These are phyloP conservation scores for Periphyllus acericola DNA, from an alignment of 2,888 invertebrate genomes.

Conservation along the genomic window DNA sequence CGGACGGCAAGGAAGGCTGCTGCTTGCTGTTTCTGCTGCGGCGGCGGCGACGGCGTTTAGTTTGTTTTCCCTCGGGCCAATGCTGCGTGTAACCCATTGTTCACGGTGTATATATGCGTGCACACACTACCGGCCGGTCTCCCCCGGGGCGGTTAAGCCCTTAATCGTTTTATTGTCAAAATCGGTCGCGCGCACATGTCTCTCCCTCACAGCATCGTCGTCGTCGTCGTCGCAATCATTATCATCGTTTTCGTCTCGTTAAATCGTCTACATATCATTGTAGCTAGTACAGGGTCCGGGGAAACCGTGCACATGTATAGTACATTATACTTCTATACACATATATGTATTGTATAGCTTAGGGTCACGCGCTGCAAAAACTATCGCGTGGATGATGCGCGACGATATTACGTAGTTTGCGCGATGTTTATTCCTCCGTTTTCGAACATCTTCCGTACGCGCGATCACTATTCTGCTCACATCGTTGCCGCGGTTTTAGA, in stretches of 20 bases:
- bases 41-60: slow-evolving; percentile 34
- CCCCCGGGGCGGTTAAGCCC: slow-evolving; percentile 35
- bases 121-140: neutral
- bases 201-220: neutral
- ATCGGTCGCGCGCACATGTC: neutral
- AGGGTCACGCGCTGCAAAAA: too few relatives aligned
- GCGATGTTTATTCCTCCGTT: neutral
- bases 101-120: neutral
- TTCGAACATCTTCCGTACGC: neutral
- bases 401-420: neutral
- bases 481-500: neutral
- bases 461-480: neutral
- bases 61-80: slow-evolving; percentile 45
- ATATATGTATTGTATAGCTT: too few relatives aligned
- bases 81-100: slow-evolving; percentile 47
- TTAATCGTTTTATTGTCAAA: slow-evolving; percentile 57
- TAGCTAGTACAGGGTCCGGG: neutral
- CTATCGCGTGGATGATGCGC: neutral
- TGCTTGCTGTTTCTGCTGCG: neutral
- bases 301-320: neutral
- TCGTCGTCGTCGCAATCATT: neutral
- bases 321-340: too few relatives aligned
- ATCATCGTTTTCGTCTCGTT: neutral
- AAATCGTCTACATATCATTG: neutral
- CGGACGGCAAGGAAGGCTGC: neutral